A percentile compares a stretch with the other conserved stretches of the same genome.
Conservation (phyloP, 2,797 vertebrate genomes). For the Acanthopagrus latus region DNA sequence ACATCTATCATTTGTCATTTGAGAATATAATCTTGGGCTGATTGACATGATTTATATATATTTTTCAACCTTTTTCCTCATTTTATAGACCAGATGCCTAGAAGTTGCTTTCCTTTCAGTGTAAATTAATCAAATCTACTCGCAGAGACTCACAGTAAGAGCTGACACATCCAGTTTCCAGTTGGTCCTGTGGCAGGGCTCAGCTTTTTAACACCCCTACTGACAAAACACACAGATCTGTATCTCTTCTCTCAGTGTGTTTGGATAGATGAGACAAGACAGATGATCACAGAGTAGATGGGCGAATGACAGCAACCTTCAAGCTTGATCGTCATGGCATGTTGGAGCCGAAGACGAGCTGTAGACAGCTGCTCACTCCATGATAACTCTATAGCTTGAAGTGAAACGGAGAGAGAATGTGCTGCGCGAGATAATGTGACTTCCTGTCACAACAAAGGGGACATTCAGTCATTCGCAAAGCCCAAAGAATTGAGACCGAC, state of each 20-base stretch:
- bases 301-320: accelerated
- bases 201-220: background rate
- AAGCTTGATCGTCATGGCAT: background rate
- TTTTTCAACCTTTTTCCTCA: too few species aligned
- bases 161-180: background rate
- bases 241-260: background rate
- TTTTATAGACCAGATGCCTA: too few species aligned
- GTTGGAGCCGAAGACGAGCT: background rate
- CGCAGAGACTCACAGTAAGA: background rate
- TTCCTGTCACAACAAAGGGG: slow-evolving; percentile 49
- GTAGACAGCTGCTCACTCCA: background rate
- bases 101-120: background rate
- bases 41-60: too few species aligned
- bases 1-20: too few species aligned
- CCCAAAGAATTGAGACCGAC: background rate
- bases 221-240: background rate
- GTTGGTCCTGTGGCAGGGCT: background rate
- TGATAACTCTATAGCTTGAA: background rate
- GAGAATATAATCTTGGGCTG: too few species aligned
- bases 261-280: slow-evolving; percentile 1
- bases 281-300: slow-evolving; percentile 4
- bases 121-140: background rate
- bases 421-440: slow-evolving; percentile 30
- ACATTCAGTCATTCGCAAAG: slow-evolving; percentile 12
- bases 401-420: slow-evolving; percentile 15